phyloP scores from a whole-genome alignment of 2,797 vertebrate genomes.

The Manis crassicaudata region DNA sequence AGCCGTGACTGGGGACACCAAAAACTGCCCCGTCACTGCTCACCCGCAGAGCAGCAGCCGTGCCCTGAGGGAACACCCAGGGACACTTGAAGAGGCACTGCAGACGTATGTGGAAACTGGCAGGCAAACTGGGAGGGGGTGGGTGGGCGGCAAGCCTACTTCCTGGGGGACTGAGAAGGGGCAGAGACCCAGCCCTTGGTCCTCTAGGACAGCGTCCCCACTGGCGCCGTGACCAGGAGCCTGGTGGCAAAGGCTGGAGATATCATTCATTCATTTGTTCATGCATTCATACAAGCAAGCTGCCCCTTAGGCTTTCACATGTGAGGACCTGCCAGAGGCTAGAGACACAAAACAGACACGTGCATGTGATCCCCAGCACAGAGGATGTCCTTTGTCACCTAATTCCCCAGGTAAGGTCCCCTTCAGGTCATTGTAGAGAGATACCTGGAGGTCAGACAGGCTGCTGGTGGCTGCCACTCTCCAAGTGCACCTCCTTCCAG shows the following conservation, averaged over 20 bases:
- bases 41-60: rapidly evolving
- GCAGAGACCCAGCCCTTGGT: rapidly evolving
- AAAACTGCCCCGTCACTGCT: rapidly evolving
- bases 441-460: rapidly evolving
- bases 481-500: background rate
- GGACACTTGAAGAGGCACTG: rapidly evolving
- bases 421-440: background rate
- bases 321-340: background rate
- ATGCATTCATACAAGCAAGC: background rate
- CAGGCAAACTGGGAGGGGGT: rapidly evolving
- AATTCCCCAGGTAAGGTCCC: background rate
- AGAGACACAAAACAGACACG: rapidly evolving
- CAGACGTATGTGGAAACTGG: rapidly evolving
- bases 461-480: rapidly evolving
- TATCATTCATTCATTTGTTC: background rate
- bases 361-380: rapidly evolving
- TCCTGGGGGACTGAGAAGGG: background rate
- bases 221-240: background rate
- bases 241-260: no score
- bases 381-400: background rate
- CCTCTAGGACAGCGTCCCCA: background rate
- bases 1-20: background rate
- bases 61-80: rapidly evolving
- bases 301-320: no score
- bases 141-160: background rate